Percentiles rank a stretch among this genome's conserved stretches.
These are phyloP conservation scores for Drosophila meridiana DNA, from an alignment of 2,888 invertebrate genomes.

Conservation along the genomic window DNA sequence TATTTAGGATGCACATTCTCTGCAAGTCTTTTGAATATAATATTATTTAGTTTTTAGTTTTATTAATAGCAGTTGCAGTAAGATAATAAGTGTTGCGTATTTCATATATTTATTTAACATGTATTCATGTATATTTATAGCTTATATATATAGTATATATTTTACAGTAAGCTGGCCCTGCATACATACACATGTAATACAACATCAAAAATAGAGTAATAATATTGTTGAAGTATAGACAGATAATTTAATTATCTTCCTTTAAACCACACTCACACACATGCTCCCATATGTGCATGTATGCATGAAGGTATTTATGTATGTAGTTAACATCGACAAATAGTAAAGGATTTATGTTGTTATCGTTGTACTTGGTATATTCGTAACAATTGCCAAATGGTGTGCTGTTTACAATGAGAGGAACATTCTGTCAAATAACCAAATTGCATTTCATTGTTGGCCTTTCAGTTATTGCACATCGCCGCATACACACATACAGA, in stretches of 20 bases:
- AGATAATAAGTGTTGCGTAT: slow-evolving; percentile 27
- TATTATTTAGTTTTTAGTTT: slow-evolving; percentile 15
- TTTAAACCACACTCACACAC: neutral
- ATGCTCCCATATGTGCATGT: neutral
- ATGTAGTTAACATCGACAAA: slow-evolving; percentile 22
- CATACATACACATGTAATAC: slow-evolving; percentile 12
- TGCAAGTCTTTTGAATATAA: slow-evolving; percentile 33
- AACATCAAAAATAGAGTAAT: slow-evolving; percentile 45
- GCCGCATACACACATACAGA: neutral
- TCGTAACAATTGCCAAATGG: slow-evolving; percentile 26
- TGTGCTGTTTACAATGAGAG: slow-evolving; percentile 29
- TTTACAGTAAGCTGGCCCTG: slow-evolving; percentile 27
- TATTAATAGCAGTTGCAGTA: slow-evolving; percentile 22
- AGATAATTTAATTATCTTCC: slow-evolving; percentile 16
- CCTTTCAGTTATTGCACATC: slow-evolving; percentile 9
- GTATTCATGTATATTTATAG: slow-evolving; percentile 29
- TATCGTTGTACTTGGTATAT: slow-evolving; percentile 48
- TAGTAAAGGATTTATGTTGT: slow-evolving; percentile 18
- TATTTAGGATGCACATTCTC: slow-evolving; percentile 13
- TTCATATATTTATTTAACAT: slow-evolving; percentile 9
- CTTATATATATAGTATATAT: slow-evolving; percentile 18
- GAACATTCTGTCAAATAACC: slow-evolving; percentile 25
- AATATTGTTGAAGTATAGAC: slow-evolving; percentile 17
- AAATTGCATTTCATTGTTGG: slow-evolving; percentile 27
- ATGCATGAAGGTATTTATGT: slow-evolving; percentile 6